Evolutionary conservation across 2,888 invertebrate genomes (phyloP).

Genomic region (Hirtodrosophila confusa): DNA sequence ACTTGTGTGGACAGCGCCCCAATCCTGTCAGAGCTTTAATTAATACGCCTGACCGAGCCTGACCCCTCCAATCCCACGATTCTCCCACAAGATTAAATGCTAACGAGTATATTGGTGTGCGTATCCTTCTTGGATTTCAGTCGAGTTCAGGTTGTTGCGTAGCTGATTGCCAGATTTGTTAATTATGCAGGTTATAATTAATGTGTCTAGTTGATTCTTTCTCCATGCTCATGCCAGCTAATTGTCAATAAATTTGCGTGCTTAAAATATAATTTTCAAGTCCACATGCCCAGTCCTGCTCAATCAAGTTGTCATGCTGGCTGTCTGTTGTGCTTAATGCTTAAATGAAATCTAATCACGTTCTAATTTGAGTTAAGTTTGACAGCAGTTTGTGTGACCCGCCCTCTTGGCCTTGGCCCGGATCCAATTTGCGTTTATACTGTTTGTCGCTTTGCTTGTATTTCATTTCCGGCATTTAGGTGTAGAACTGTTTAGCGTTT

Average conservation of each 20-base stretch:
- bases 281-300: conserved; percentile 3
- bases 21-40: conserved; percentile 65
- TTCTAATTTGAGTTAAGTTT: conserved; percentile 77
- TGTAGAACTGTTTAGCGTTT: conserved; percentile 31
- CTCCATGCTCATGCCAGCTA: conserved; percentile 32
- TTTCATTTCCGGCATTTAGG: conserved; percentile 69
- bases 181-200: conserved; percentile 75
- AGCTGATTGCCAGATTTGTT: conserved; percentile 71
- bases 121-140: conserved; percentile 23
- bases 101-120: conserved; percentile 36
- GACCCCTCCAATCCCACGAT: neutral
- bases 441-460: conserved; percentile 45
- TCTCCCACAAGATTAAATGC: conserved; percentile 39
- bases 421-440: conserved; percentile 8
- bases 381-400: conserved; percentile 61
- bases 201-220: conserved; percentile 41
- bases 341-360: conserved; percentile 78
- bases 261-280: conserved; percentile 68
- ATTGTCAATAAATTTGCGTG: conserved; percentile 77
- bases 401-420: conserved; percentile 18
- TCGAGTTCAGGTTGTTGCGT: conserved; percentile 37
- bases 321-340: conserved; percentile 74
- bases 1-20: conserved; percentile 65
- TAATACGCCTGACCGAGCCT: conserved; percentile 62
- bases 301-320: conserved; percentile 60